Base-by-base conservation (phyloP, 1,140 invertebrate genomes). In the Calephelis nemesis region DNA sequence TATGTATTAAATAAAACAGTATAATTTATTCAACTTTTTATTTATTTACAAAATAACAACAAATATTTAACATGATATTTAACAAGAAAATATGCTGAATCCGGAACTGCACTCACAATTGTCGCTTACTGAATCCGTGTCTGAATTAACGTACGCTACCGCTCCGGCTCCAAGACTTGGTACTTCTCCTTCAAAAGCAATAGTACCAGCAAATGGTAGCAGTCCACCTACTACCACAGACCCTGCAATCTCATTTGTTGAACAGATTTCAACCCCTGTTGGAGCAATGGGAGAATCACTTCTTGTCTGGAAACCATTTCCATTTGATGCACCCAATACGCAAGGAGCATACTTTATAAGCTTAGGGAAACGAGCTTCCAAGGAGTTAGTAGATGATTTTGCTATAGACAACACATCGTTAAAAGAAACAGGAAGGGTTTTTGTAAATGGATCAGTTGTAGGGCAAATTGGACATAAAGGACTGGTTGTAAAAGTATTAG, bases 121-220 rank as follows among this genome's bases (percentile, higher is more conserved):
- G 9, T n/a, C 19, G 19, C 11, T 63, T 30, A 30, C 8, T 5
- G 19, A n/a, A 15, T 48, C 62, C 8, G 15, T 42, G 15, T 48
- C 47, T 7, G 8, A 40, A 40, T 50, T 58, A 10, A 42, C 50
- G 15, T 66, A 65, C 10, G 52, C 6, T 6, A 58, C 65, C 8
- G 30, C 65, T 15, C 65, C 65, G 11, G 65, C 52, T 6, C 65
- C 65, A 45, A 47, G 9, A 30, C 52, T 60, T 9, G 42, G 52
- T 10, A 58, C 65, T 19, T 19, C 11, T 9, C 52, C 65, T 30
- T 58, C 65, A 47, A 67, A 19, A 9, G 12, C 50, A 12, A 67
- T 42, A 12, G 52, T 30, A 19, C 52, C 54, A 0, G 47, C n/a
- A 54, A 66, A 66, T 7, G 65, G 65, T 11, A 66, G 1, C 11